Percentiles rank a stretch among this genome's conserved stretches.
phyloP scores from a whole-genome alignment of 1,140 invertebrate species.

The Diploscapter pachys region DNA sequence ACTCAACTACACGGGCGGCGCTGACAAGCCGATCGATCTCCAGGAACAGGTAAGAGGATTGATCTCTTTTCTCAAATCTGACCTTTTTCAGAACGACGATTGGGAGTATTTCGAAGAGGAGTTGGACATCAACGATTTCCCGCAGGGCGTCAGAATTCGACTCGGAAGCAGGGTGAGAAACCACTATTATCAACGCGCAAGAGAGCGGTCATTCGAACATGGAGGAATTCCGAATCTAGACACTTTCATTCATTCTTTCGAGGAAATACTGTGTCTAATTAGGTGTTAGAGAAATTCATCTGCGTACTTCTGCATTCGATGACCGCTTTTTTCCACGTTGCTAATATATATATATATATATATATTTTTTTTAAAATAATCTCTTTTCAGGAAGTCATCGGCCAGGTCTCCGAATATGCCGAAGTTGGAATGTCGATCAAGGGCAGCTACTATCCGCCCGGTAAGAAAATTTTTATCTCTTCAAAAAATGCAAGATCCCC shows the following conservation, averaged over 20 bases:
- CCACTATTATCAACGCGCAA: too few relatives aligned
- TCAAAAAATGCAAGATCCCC: neutral
- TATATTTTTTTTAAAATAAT: conserved; percentile 4
- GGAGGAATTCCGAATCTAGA: too few relatives aligned
- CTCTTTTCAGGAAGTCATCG: conserved; percentile 77
- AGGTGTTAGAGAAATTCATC: neutral
- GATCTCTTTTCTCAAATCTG: too few relatives aligned
- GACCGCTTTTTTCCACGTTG: conserved; percentile 16
- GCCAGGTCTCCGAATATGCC: conserved; percentile 96
- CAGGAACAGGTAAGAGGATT: too few relatives aligned
- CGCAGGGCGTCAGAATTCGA: conserved; percentile 93
- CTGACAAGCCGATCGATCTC: conserved; percentile 33
- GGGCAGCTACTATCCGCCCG: conserved; percentile 87
- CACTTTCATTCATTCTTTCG: conserved; percentile 8
- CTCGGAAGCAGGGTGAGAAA: conserved; percentile 83
- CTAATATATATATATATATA: conserved; percentile 4
- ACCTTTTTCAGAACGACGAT: neutral
- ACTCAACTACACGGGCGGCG: conserved; percentile 84
- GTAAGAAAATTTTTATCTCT: conserved; percentile 65
- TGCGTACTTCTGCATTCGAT: too few relatives aligned
- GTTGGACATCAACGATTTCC: conserved; percentile 98
- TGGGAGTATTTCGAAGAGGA: conserved; percentile 89
- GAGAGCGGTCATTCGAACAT: too few relatives aligned
- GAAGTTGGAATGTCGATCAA: conserved; percentile 96
- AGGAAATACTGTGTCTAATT: neutral